Evolutionary conservation across 2,888 invertebrate species (phyloP).

Genomic region (Drosophila mimica): DNA sequence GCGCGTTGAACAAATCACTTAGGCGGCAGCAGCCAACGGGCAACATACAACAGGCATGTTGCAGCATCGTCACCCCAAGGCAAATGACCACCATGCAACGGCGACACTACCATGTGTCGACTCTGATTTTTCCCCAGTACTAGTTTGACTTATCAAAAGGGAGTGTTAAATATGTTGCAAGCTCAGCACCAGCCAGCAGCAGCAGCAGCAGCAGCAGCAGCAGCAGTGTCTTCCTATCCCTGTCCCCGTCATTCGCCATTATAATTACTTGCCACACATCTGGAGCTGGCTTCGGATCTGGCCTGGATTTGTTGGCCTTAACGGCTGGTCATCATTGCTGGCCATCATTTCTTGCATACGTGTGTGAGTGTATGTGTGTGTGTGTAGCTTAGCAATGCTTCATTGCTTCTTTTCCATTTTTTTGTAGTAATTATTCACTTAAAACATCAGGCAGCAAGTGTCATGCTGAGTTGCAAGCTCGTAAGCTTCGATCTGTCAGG

Average conservation of each 20-base stretch:
- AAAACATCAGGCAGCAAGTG: conserved; percentile 75
- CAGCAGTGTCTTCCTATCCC: conserved; percentile 22
- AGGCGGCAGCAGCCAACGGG: conserved; percentile 56
- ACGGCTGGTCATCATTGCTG: conserved; percentile 62
- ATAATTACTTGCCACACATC: conserved; percentile 43
- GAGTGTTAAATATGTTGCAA: conserved; percentile 79
- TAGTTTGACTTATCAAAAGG: conserved; percentile 72
- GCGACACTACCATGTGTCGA: conserved; percentile 58
- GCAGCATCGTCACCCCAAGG: conserved; percentile 62
- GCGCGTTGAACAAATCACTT: conserved; percentile 76
- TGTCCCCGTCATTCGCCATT: conserved; percentile 33
- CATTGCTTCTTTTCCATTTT: conserved; percentile 39
- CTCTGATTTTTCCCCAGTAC: conserved; percentile 37
- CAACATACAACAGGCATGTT: conserved; percentile 43
- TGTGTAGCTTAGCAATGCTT: conserved; percentile 46
- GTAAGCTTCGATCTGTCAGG: conserved; percentile 45
- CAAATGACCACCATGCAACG: conserved; percentile 78
- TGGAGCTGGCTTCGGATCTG: conserved; percentile 46
- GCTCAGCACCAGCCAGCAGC: conserved; percentile 34
- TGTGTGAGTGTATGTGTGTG: conserved; percentile 33
- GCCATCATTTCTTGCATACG: conserved; percentile 48
- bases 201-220: conserved; percentile 17
- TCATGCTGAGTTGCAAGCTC: conserved; percentile 77
- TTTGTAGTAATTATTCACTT: conserved; percentile 79
- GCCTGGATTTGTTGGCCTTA: conserved; percentile 71